Evolutionary conservation across 2,888 invertebrate species (phyloP).

Genomic region (Fragum sueziense): DNA sequence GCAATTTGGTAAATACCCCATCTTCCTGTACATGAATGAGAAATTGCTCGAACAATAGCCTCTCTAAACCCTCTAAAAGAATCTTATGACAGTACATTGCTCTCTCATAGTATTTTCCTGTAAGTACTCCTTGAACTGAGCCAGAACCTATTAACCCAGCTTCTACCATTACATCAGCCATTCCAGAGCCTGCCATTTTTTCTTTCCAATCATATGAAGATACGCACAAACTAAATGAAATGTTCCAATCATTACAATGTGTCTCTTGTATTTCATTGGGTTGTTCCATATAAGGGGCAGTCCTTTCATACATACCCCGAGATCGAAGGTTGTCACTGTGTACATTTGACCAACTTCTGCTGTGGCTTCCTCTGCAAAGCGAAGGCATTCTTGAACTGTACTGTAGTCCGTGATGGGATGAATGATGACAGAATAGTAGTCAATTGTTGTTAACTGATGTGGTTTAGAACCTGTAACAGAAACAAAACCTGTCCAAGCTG

Average conservation of each 20-base stretch:
- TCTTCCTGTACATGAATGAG: too few relatives aligned
- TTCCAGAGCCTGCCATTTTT: too few relatives aligned
- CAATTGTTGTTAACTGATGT: conserved; percentile 52
- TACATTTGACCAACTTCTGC: too few relatives aligned
- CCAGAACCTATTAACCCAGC: neutral
- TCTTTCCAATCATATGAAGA: conserved; percentile 7
- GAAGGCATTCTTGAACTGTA: conserved; percentile 58
- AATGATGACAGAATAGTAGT: conserved; percentile 61
- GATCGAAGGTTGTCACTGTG: too few relatives aligned
- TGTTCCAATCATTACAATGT: conserved; percentile 30
- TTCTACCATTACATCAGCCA: neutral
- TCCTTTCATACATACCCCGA: conserved; percentile 61
- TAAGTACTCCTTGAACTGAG: too few relatives aligned
- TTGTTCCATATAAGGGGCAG: conserved; percentile 49
- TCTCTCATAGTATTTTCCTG: neutral
- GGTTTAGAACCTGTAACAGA: conserved; percentile 54
- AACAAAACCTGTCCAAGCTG: too few relatives aligned
- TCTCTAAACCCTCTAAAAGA: neutral
- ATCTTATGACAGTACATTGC: too few relatives aligned
- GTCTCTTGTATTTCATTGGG: conserved; percentile 32
- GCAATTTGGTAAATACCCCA: too few relatives aligned
- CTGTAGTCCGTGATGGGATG: conserved; percentile 61
- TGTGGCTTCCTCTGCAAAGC: too few relatives aligned
- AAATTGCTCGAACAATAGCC: neutral
- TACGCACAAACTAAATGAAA: conserved; percentile 31